phyloP scores from a whole-genome alignment of 2,888 invertebrate genomes.

The Drosophila testacea region DNA sequence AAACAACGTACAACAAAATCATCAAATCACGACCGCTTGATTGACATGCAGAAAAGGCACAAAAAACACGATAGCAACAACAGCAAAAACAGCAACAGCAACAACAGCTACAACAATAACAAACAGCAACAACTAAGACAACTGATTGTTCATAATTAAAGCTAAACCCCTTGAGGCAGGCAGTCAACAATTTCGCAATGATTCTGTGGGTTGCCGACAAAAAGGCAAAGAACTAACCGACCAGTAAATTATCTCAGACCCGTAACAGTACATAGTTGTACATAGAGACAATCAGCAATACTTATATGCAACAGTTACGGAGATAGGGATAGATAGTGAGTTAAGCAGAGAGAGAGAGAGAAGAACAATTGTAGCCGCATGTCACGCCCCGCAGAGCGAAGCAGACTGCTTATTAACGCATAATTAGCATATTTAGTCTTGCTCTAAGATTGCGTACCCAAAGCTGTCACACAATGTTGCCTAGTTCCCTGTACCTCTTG shows the following conservation, averaged over 20 bases:
- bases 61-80: conserved; percentile 37
- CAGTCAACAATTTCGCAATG: conserved; percentile 66
- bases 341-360: background rate
- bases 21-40: conserved; percentile 80
- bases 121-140: conserved; percentile 34
- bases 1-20: conserved; percentile 59
- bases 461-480: conserved; percentile 31
- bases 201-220: conserved; percentile 60
- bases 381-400: conserved; percentile 44
- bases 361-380: conserved; percentile 18
- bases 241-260: conserved; percentile 66
- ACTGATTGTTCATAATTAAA: conserved; percentile 79
- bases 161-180: conserved; percentile 56
- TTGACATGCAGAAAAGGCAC: conserved; percentile 67
- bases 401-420: conserved; percentile 75
- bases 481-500: background rate
- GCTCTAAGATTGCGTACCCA: conserved; percentile 65
- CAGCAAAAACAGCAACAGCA: conserved; percentile 37
- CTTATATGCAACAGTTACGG: conserved; percentile 37
- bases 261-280: conserved; percentile 44
- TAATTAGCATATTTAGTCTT: conserved; percentile 78
- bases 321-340: background rate
- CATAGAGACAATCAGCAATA: conserved; percentile 17
- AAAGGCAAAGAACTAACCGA: conserved; percentile 50
- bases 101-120: conserved; percentile 35